A percentile compares a stretch with the other conserved stretches of the same genome.
These are phyloP conservation scores for Melieria crassipennis DNA, from an alignment of 2,888 invertebrate genomes.

Conservation along the genomic window DNA sequence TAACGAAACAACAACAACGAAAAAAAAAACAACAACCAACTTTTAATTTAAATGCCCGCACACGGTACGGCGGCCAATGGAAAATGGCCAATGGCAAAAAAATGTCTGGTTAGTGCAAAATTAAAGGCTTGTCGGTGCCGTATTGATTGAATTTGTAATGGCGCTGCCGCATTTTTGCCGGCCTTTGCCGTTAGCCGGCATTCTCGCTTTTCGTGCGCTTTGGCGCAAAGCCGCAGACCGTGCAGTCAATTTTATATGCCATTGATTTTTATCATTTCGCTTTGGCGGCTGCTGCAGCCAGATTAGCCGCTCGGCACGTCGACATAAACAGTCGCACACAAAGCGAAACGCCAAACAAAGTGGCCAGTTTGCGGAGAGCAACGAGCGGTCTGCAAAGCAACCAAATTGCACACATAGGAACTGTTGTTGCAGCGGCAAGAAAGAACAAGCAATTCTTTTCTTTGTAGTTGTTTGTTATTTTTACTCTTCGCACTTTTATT, in stretches of 20 bases:
- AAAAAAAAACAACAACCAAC: not conserved
- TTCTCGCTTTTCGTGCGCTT: too few relatives aligned
- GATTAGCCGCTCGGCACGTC: constrained; percentile 28
- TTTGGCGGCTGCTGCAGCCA: constrained; percentile 19
- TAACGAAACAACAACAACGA: not conserved
- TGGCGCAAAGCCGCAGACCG: constrained; percentile 11
- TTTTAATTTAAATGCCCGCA: constrained; percentile 28
- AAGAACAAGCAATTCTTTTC: too few relatives aligned
- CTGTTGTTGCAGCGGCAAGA: too few relatives aligned
- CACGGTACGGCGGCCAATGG: not conserved
- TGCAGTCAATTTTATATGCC: constrained; percentile 29
- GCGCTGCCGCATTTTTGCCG: constrained; percentile 4
- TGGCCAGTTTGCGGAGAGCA: too few relatives aligned
- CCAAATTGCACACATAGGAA: too few relatives aligned
- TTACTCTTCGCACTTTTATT: too few relatives aligned
- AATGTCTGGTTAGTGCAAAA: constrained; percentile 17
- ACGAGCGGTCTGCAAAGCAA: too few relatives aligned
- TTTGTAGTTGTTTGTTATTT: too few relatives aligned
- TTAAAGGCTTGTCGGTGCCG: constrained; percentile 29
- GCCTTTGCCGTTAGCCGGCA: not conserved
- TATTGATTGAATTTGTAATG: constrained; percentile 30
- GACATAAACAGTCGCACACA: not conserved
- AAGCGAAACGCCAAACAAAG: not conserved
- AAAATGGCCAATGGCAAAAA: not conserved
- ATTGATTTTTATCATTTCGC: constrained; percentile 24